Evolutionary conservation across 2,888 invertebrate genomes (phyloP), one percentile per base, ranked within the genome.

Genomic region (Lasioglossum leucozonium): DNA sequence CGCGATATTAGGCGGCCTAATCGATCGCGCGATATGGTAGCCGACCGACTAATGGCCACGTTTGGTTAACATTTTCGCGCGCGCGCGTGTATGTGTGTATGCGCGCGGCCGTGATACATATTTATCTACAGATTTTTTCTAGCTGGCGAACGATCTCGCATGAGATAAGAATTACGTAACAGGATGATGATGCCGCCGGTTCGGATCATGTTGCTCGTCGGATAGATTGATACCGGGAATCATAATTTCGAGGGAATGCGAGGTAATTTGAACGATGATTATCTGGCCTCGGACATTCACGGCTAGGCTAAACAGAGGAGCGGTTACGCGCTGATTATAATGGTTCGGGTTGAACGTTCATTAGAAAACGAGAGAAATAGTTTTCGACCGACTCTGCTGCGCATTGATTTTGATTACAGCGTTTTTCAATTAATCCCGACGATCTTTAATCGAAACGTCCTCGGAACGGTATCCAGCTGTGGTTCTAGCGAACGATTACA

Each of bases 251-350:
- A 47, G 34, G 26, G 51, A 47, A 47, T 47, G 30, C 22, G 51
- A 34, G 34, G 30, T 37, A 37, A 67, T 22, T 51, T 30, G 72
- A 73, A 73, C 22, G 34, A 51, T 51, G 72, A 73, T 73, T 73
- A 73, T 34, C 72, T 11, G 34, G 51, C 11, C 5, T 13, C 72
- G n/a, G 13, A 11, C 40, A 22, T 47, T 47, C 5, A 72, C 72
- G 18, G 22, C 44, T 30, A 65, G 18, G 8, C 34, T 34, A 34
- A 34, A 18, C 30, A 30, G 34, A 30, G 34, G 65, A 18, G 65
- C 18, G 10, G 51, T 22, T 65, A 65, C 30, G 30, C 30, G 65
- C 34, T 65, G 16, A 58, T 58, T 58, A 58, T 58, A 26, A 58
- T 58, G 58, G 26, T 58, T 58, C 58, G 13, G 26, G 1, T 5